Evolutionary conservation across 1,140 invertebrate genomes (phyloP).

Genomic region (Atta colombica): DNA sequence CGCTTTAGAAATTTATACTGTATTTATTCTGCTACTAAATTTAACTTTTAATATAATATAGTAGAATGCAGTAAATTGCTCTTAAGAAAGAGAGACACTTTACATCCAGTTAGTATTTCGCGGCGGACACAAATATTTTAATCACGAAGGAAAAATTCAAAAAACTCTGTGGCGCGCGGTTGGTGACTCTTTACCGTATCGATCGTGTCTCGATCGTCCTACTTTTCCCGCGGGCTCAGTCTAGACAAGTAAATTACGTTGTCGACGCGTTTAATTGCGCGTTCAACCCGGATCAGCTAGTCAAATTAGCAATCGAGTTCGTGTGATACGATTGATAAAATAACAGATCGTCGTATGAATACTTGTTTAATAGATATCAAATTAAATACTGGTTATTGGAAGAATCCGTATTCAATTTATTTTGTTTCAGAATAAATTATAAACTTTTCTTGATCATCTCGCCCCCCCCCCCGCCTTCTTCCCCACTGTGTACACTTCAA

Average conservation of each 20-base stretch:
- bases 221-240: conserved; percentile 30
- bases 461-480: too few species aligned
- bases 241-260: conserved; percentile 60
- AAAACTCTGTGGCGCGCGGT: conserved; percentile 10
- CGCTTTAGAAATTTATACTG: background rate
- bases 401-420: background rate
- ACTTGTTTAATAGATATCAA: conserved; percentile 2
- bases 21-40: conserved; percentile 10
- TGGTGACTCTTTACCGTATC: conserved; percentile 31
- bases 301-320: conserved; percentile 46
- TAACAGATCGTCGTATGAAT: conserved; percentile 5
- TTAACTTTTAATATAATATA: conserved; percentile 40
- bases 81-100: background rate
- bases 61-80: conserved; percentile 15
- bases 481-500: background rate
- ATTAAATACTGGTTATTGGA: conserved; percentile 5
- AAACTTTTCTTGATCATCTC: background rate
- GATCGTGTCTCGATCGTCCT: conserved; percentile 54
- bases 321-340: conserved; percentile 35
- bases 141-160: conserved; percentile 40
- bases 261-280: conserved; percentile 59
- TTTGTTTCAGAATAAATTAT: background rate
- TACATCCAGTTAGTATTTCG: background rate
- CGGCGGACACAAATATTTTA: conserved; percentile 20
- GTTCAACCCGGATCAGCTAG: conserved; percentile 27